Base-by-base conservation (phyloP, 2,888 invertebrate species). In the Apodemia hepburni region DNA sequence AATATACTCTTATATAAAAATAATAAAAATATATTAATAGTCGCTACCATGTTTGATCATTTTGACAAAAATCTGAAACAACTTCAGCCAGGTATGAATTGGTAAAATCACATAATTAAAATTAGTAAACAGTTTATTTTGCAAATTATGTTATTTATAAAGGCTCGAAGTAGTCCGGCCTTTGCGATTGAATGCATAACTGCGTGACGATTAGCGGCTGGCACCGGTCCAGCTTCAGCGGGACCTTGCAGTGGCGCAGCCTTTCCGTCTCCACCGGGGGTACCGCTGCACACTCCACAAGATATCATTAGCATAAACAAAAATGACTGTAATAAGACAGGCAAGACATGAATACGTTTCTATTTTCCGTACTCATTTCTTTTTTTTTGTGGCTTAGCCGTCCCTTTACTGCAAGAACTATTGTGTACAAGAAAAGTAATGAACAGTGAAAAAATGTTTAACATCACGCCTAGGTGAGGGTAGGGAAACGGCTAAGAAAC, bases 141-240 rank as follows among this genome's bases (percentile, higher is more conserved):
- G 35, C 65, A 63, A 59, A 62, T 64, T 68, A 68, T 63, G 49
- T 65, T 65, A 66, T 66, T 66, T 68, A 67, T 70, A 66, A 69
- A 65, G 61, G 61, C 65, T 67, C 61, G 61, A 65, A 66, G 63
- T 64, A 60, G 58, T 64, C 54, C 64, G 67, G 71, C 65, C 72
- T 68, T 70, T 62, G 69, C 74, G 75, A 81, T 79, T 82, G 80
- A 85, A 84, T 82, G 74, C 78, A 81, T 81, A 80, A 78, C 77
- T 78, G 76, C 76, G 78, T 79, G 79, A 75, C 82, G 81, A 85
- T 87, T 86, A 88, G 80, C 72, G 71, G 70, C 79, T 89, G 89
- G 89, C 89, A 80, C 61, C 49, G 62, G 38, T 83, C 89, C 89
- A 89, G 78, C 65, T 71, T 72, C 66, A 71, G 70, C 69, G 74